phyloP scores from a whole-genome alignment of 2,797 vertebrate species.

The Crax fasciolata region DNA sequence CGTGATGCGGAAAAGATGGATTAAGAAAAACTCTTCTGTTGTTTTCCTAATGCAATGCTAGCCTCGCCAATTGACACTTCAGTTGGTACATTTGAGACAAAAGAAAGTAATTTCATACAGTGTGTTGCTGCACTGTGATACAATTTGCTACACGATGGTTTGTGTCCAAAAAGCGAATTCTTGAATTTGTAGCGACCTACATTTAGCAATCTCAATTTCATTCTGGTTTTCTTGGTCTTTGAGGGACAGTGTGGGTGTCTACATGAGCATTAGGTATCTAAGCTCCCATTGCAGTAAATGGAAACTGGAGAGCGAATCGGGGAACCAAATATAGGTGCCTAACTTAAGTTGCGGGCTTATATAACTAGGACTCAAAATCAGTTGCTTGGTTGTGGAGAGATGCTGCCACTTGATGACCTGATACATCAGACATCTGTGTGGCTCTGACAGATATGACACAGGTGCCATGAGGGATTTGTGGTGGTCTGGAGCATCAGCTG shows the following conservation, averaged over 20 bases:
- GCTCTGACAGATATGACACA: slow-evolving; percentile 52
- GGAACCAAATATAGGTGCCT: slow-evolving; percentile 27
- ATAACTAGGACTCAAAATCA: slow-evolving; percentile 17
- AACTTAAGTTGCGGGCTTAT: slow-evolving; percentile 51
- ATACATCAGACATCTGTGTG: slow-evolving; percentile 44
- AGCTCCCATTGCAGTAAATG: background rate
- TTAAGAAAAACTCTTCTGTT: background rate
- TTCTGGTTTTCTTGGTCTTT: background rate
- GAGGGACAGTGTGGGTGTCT: background rate
- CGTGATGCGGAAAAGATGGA: background rate
- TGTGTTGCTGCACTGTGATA: background rate
- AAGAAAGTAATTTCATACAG: background rate
- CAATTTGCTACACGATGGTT: background rate
- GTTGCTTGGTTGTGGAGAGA: slow-evolving; percentile 19
- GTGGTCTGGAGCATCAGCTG: background rate
- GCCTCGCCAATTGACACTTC: background rate
- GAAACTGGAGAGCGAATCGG: slow-evolving; percentile 3
- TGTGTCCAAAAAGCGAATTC: background rate
- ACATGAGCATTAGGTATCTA: background rate
- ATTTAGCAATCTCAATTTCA: background rate
- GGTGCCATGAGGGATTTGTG: background rate
- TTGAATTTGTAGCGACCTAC: background rate
- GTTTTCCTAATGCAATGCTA: background rate
- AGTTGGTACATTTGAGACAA: background rate
- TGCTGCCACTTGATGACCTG: slow-evolving; percentile 48